Percentiles rank a stretch among this genome's conserved stretches.
phyloP scores from a whole-genome alignment of 2,113 vertebrate genomes.

The Theristicus caerulescens region DNA sequence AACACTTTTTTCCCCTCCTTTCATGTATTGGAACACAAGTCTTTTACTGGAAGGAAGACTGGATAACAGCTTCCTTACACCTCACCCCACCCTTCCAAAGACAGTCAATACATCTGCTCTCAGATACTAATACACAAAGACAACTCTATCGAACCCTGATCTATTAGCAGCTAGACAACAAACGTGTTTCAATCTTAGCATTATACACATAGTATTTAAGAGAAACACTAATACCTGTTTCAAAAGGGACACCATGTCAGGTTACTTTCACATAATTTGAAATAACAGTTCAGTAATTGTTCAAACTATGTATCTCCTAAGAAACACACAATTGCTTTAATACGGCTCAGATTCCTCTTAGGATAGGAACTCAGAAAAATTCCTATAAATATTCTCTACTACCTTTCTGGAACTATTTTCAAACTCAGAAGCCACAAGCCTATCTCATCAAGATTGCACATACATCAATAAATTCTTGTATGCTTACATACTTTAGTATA shows the following conservation, averaged over 20 bases:
- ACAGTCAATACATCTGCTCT: neutral
- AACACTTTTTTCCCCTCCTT: neutral
- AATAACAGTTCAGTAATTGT: neutral
- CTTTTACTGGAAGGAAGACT: neutral
- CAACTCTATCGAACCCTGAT: neutral
- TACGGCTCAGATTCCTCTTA: neutral
- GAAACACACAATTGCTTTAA: neutral
- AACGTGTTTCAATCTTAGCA: neutral
- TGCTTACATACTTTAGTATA: neutral
- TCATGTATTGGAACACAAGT: neutral
- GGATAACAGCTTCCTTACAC: neutral
- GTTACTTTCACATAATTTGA: neutral
- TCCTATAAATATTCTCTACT: neutral
- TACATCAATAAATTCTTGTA: neutral
- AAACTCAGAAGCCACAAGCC: neutral
- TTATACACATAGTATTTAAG: rapidly evolving
- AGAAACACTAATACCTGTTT: neutral
- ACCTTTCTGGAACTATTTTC: neutral
- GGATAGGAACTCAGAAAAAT: neutral
- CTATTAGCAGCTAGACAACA: neutral
- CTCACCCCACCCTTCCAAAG: neutral
- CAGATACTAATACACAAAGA: neutral
- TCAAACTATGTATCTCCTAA: neutral
- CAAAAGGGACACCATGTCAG: neutral
- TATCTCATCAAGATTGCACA: neutral